A percentile compares a stretch with the other conserved stretches of the same genome.
phyloP scores from a whole-genome alignment of 2,888 invertebrate species.

The Morpho achilles region DNA sequence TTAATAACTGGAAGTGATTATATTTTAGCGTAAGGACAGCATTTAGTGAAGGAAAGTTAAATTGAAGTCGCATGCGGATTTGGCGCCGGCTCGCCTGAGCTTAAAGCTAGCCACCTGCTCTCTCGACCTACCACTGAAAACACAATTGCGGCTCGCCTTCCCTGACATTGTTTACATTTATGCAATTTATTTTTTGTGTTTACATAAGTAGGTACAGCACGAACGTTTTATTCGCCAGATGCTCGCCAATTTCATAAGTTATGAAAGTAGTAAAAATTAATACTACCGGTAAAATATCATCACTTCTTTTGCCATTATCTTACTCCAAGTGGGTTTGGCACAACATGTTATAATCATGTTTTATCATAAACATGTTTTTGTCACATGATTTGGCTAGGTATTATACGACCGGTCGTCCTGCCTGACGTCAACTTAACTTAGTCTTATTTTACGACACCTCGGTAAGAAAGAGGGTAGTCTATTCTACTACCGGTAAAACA shows the following conservation, averaged over 20 bases:
- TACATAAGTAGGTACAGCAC: conserved; percentile 35
- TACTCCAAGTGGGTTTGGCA: too few relatives aligned
- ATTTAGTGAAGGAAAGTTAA: conserved; percentile 71
- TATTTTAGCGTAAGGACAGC: conserved; percentile 62
- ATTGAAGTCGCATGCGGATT: conserved; percentile 73
- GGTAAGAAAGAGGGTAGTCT: too few relatives aligned
- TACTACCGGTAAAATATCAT: too few relatives aligned
- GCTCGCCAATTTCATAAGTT: conserved; percentile 10
- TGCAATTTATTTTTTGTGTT: conserved; percentile 53
- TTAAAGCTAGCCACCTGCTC: conserved; percentile 66
- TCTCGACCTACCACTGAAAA: conserved; percentile 56
- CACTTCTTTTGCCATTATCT: too few relatives aligned
- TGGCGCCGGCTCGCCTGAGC: conserved; percentile 56
- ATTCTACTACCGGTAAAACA: too few relatives aligned
- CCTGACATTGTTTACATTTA: conserved; percentile 62
- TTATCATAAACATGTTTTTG: too few relatives aligned
- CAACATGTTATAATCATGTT: too few relatives aligned
- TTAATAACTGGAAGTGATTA: conserved; percentile 29
- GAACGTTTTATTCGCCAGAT: conserved; percentile 34
- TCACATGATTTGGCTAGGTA: too few relatives aligned
- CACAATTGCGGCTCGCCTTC: conserved; percentile 66
- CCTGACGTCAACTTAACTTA: too few relatives aligned
- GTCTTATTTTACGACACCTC: too few relatives aligned
- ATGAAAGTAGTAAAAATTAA: neutral
- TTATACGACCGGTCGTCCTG: too few relatives aligned